Evolutionary conservation across 2,113 vertebrate species (phyloP), one percentile per base, ranked within the genome.

Genomic region (Scartelaos histophorus): DNA sequence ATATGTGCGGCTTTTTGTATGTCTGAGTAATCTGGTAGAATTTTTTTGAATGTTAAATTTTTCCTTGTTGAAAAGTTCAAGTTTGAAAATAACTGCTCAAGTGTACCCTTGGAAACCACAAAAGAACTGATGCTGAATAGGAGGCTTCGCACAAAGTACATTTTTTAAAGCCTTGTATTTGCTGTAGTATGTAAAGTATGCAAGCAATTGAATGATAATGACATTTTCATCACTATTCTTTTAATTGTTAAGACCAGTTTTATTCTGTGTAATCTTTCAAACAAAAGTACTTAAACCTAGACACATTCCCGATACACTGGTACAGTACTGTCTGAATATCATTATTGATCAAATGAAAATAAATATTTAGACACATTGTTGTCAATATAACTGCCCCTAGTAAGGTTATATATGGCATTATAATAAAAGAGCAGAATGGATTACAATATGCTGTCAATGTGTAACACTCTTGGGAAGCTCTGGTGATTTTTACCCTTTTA

Each of bases 401-500:
- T 10, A 43, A 9, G 7, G 9, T 43, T 22, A 22, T 12, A 57
- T 22, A 57, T 57, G 19, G 7, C 54, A 57, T 2, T 29, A 29
- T 29, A 29, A 29, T 29, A 22, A 19, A 22, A 24, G 11, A 12
- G 6, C n/a, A 57, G 10, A 3, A 7, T 60, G 5, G 13, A 15
- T 29, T 16, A 16, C 24, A 60, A n/a, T 53, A 53, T 29, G 29
- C 5, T 22, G 24, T 29, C 22, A 60, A 17, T 61, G 58, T 29
- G 13, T 29, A 29, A 12, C 13, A 60, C 57, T 62, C 29, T 62
- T 62, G 24, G 13, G 24, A 61, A 25, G 5, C 25, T 35, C 29
- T 15, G 16, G 25, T 61, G 58, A n/a, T 51, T 66, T 72, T 58
- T 75, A 60, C 29, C 29, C 4, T 29, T 29, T 45, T n/a, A 66